Conservation (phyloP, 2,113 vertebrate genomes). For the Trichomycterus rosablanca region DNA sequence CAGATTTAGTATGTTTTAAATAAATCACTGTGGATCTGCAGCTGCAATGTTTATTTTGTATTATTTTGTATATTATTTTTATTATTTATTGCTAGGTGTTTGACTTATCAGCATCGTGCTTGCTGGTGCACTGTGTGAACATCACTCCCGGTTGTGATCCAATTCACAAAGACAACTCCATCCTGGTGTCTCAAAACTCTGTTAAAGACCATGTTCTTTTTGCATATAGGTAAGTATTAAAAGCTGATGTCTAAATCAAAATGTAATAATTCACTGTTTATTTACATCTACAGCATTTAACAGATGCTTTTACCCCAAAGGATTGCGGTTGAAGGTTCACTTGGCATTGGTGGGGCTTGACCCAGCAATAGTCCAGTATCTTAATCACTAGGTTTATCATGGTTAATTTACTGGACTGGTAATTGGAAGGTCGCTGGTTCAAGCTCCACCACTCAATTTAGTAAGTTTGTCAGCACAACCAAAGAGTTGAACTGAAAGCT, state of each 20-base stretch:
- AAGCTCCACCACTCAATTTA: too few relatives aligned
- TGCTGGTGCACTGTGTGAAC: conserved; percentile 52
- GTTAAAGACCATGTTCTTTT: conserved; percentile 58
- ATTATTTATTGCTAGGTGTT: conserved; percentile 51
- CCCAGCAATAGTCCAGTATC: too few relatives aligned
- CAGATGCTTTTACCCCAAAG: too few relatives aligned
- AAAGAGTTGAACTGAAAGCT: too few relatives aligned
- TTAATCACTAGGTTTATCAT: too few relatives aligned
- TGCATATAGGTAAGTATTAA: conserved; percentile 54
- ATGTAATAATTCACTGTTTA: too few relatives aligned
- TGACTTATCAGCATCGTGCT: conserved; percentile 57
- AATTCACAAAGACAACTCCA: conserved; percentile 55
- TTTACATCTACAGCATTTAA: too few relatives aligned
- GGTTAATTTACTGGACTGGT: too few relatives aligned
- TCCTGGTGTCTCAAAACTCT: conserved; percentile 57
- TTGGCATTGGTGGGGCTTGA: too few relatives aligned
- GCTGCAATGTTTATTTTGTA: not conserved
- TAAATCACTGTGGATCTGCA: not conserved
- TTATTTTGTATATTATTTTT: not conserved
- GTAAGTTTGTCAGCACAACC: too few relatives aligned
- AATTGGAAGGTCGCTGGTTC: too few relatives aligned
- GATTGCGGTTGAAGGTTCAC: too few relatives aligned
- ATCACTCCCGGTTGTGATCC: conserved; percentile 50
- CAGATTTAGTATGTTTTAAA: not conserved
- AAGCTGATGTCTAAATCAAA: not conserved